Base-by-base conservation (phyloP, 2,113 vertebrate species). In the Otis tarda region DNA sequence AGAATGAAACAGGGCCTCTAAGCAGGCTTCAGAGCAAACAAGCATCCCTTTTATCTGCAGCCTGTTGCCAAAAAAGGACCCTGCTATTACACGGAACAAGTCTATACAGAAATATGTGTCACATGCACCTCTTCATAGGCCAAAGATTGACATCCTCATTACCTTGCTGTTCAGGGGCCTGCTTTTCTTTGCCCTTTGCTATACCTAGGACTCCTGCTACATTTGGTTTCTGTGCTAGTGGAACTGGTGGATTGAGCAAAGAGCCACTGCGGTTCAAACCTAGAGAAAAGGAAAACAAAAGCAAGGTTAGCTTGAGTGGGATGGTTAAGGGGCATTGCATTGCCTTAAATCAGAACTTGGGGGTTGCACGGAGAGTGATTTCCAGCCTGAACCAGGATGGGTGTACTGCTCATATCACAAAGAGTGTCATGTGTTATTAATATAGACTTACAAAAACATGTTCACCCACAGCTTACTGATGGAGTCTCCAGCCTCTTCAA, bases 191-290 rank as follows among this genome's bases (percentile, higher is more conserved):
- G 76, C 97, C 96, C 84, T 99, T 99, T 7, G 97, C 90, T 43
- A 98, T 97, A 61, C 98, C 97, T 52, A 98, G 78, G 39, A 98
- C 98, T 75, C 97, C 97, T 63, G 98, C 97, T 12, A 98, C 97
- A 4, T 96, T 98, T 50, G 95, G 87, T 98, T 99, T 99, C 93
- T 98, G 98, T 65, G 98, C 97, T 30, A 98, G 98, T n/a, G 98
- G 98, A 49, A 98, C 98, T 95, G 98, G 93, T 96, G 98, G 80
- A 97, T 97, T 98, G 95, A 99, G 96, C 91, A 98, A 98, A 56
- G 98, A 99, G 96, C 98, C 99, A 95, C 98, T 99, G 89, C 99
- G 98, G 65, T 98, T 98, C 85, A 99, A 97, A 93, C 99, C 99
- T 99, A 93, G 33, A 89, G 61, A 83, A 78, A 77, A 49, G 28